phyloP scores from a whole-genome alignment of 37 sponge, comb jelly and placozoan genomes.

The Chondrilla cf. caribensis region DNA sequence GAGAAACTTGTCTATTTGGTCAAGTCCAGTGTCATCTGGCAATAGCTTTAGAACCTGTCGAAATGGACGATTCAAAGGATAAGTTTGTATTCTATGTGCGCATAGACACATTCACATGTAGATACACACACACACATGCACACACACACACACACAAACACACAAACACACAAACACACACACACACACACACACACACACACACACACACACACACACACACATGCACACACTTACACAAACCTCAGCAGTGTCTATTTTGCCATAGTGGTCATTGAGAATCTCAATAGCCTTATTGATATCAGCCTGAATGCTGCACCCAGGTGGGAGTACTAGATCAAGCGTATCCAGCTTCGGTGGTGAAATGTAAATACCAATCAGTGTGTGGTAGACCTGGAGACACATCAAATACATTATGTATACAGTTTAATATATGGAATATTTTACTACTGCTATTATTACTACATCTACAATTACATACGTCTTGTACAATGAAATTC shows the following conservation, averaged over 20 bases:
- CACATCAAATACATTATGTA: neutral
- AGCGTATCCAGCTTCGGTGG: constrained; percentile 50
- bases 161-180: too few species aligned
- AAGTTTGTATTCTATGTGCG: too few species aligned
- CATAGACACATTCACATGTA: too few species aligned
- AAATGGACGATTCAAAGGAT: neutral
- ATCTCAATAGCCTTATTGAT: constrained; percentile 62
- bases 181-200: neutral
- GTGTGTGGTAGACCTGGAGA: constrained; percentile 67
- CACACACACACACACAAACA: too few species aligned
- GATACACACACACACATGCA: neutral
- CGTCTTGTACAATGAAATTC: too few species aligned
- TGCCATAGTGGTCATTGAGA: constrained; percentile 57
- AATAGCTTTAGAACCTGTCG: constrained; percentile 64
- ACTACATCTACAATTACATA: too few species aligned
- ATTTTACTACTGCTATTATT: too few species aligned
- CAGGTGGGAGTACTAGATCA: constrained; percentile 34
- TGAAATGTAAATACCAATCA: constrained; percentile 75
- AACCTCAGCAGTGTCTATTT: constrained; percentile 81
- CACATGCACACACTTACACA: too few species aligned
- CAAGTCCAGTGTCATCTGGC: constrained; percentile 41
- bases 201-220: neutral
- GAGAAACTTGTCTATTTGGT: constrained; percentile 56
- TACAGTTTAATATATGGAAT: too few species aligned
- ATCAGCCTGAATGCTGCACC: constrained; percentile 30